Evolutionary conservation across 1,140 invertebrate species (phyloP), one percentile per base, ranked within the genome.

Genomic region (Himalopsyche phryganea): DNA sequence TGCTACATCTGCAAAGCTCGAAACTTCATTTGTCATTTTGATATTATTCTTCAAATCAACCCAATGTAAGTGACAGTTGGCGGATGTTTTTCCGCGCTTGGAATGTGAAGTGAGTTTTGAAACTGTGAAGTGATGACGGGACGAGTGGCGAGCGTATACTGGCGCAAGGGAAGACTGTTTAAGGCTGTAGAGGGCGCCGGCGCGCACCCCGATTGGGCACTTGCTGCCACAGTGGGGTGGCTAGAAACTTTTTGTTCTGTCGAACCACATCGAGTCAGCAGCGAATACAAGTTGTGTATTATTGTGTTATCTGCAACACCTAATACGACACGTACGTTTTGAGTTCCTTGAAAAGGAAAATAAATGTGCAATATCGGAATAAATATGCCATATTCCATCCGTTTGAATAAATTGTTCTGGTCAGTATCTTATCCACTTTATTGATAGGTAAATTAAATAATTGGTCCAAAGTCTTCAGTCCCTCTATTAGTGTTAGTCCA

Each of bases 11-110:
- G 14, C 50, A 20, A 41, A 17, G 14, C 6, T 28, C 36, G 14
- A 28, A 52, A 44, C 50, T 28, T 54, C 28, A 47, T 54, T 33
- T 54, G 51, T 54, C 51, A 54, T 54, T 47, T 54, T 54, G 42
- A n/a, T 18, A 10, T 36, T 20, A 7, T n/a, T 28, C 10, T 54
- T 47, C 28, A 14, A 54, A 54, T 45, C 23, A 28, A 28, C 23
- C 9, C 23, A 54, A 32, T 54, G 45, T 32, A 32, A 42, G 15
- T 17, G 40, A 42, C 13, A 41, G n/a, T 50, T 9, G 23, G 23
- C 50, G 50, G 17, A n/a, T 11, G 17, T 33, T 33, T 15, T 49
- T 9, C n/a, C n/a, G 42, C 19, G 28, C 17, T 32, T 1, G 10
- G 2, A 10, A 15, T 4, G 19, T 32, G 23, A 15, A 49, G 47